Evolutionary conservation across 2,888 invertebrate genomes (phyloP).

Genomic region (Meghimatium bilineatum): DNA sequence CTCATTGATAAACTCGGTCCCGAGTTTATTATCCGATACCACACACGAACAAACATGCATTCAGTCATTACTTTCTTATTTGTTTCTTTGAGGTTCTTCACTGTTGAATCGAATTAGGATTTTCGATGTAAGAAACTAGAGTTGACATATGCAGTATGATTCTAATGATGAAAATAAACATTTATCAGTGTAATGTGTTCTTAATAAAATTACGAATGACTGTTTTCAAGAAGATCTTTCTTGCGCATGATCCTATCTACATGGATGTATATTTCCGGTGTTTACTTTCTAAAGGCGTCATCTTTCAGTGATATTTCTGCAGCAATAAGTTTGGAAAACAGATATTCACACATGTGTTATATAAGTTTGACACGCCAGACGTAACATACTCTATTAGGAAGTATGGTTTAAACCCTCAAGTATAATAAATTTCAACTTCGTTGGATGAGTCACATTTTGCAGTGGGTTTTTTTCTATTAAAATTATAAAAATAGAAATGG

Average conservation of each 20-base stretch:
- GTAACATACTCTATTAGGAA: not conserved
- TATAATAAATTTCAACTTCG: not conserved
- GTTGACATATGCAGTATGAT: too few relatives aligned
- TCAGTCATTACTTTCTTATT: too few relatives aligned
- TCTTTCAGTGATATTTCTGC: not conserved
- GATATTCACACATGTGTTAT: not conserved
- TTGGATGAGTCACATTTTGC: not conserved
- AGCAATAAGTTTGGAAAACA: not conserved
- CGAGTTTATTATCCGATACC: too few relatives aligned
- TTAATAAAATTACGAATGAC: not conserved
- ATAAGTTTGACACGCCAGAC: not conserved
- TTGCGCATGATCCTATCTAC: constrained; percentile 22
- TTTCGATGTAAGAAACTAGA: too few relatives aligned
- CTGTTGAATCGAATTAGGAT: too few relatives aligned
- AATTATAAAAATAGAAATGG: too few relatives aligned
- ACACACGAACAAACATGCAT: too few relatives aligned
- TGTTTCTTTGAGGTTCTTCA: too few relatives aligned
- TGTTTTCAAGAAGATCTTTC: not conserved
- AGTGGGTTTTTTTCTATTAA: too few relatives aligned
- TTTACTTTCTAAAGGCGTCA: constrained; percentile 32
- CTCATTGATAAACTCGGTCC: too few relatives aligned
- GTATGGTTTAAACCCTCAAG: not conserved
- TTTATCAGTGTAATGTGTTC: too few relatives aligned
- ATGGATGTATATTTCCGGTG: constrained; percentile 43
- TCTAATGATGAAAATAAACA: too few relatives aligned